Evolutionary conservation across 2,888 invertebrate genomes (phyloP).

Genomic region (Monoplex corrugatus): DNA sequence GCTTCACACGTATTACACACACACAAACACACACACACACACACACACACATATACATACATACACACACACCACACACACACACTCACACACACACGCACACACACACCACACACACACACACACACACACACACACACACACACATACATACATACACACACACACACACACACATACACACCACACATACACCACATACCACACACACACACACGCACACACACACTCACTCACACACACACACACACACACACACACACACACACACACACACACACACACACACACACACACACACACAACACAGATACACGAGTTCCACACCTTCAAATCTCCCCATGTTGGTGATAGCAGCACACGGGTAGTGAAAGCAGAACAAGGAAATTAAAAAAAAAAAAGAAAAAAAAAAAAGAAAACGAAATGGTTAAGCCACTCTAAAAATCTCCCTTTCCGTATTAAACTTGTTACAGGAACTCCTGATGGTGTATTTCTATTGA

Average conservation of each 20-base stretch:
- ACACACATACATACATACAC: not conserved
- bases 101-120: not conserved
- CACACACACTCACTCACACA: not conserved
- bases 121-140: not conserved
- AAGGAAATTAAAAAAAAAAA: too few species aligned
- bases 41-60: conserved; percentile 18
- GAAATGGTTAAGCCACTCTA: too few species aligned
- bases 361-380: too few species aligned
- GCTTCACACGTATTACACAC: too few species aligned
- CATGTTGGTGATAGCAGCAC: too few species aligned
- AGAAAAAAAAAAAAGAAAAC: too few species aligned
- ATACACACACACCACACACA: not conserved
- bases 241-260: not conserved
- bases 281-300: not conserved
- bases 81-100: not conserved
- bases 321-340: too few species aligned
- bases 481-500: too few species aligned
- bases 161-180: not conserved
- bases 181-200: too few species aligned
- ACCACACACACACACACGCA: not conserved
- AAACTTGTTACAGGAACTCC: too few species aligned
- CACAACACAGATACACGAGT: not conserved
- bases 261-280: not conserved
- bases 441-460: too few species aligned
- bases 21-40: not conserved